These are phyloP conservation scores for Cotesia congregata DNA, from an alignment of 2,888 invertebrate species.

Conservation along the genomic window DNA sequence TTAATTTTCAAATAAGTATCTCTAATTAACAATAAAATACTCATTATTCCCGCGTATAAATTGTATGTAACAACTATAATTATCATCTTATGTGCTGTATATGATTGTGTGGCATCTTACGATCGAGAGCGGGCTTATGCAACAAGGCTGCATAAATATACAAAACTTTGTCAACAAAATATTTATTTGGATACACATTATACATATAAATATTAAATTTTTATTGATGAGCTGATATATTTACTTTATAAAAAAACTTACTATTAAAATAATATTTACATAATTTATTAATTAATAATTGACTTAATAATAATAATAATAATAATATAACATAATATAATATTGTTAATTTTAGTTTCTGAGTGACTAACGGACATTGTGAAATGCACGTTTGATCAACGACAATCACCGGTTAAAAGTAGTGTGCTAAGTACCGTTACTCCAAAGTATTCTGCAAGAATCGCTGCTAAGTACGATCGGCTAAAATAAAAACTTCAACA, in stretches of 20 bases:
- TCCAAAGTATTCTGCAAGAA: conserved; percentile 8
- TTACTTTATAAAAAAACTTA: conserved; percentile 7
- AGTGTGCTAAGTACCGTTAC: conserved; percentile 30
- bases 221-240: background rate
- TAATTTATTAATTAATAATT: background rate
- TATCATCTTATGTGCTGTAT: conserved; percentile 36
- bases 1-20: conserved; percentile 23
- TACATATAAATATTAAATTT: conserved; percentile 1
- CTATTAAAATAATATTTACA: background rate
- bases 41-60: conserved; percentile 53
- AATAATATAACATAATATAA: background rate
- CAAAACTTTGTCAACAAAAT: conserved; percentile 39
- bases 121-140: conserved; percentile 56
- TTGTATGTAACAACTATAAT: conserved; percentile 34
- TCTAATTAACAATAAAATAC: conserved; percentile 14
- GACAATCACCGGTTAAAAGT: conserved; percentile 26
- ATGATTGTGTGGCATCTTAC: conserved; percentile 28
- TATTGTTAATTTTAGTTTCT: background rate
- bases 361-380: background rate
- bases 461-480: conserved; percentile 27
- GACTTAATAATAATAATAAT: background rate
- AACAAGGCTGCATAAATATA: conserved; percentile 60
- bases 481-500: conserved; percentile 42
- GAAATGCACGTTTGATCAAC: conserved; percentile 20
- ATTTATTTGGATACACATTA: background rate